phyloP scores from a whole-genome alignment of 2,888 invertebrate species.

The Kryphioiulus occultus region DNA sequence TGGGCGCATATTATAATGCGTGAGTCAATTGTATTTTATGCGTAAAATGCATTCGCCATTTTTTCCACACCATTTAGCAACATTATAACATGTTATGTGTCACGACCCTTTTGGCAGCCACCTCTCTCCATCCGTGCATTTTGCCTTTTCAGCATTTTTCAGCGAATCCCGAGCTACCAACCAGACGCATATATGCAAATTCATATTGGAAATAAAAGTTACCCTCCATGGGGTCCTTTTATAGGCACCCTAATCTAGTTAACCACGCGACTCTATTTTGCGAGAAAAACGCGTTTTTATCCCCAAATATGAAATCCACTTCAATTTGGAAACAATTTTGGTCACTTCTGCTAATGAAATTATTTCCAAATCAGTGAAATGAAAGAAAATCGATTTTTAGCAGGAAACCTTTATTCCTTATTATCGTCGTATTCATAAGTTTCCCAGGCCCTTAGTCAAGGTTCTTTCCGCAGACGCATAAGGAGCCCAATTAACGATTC shows the following conservation, averaged over 20 bases:
- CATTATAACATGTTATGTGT: conserved; percentile 36
- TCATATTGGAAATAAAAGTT: conserved; percentile 22
- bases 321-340: conserved; percentile 36
- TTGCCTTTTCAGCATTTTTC: not conserved
- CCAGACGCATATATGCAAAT: not conserved
- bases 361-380: conserved; percentile 39
- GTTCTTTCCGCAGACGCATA: not conserved
- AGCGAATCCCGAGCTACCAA: not conserved
- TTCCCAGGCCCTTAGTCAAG: not conserved
- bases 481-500: not conserved
- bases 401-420: conserved; percentile 1
- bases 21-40: conserved; percentile 39
- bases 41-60: conserved; percentile 39
- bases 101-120: conserved; percentile 4
- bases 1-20: conserved; percentile 10
- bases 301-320: conserved; percentile 39
- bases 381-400: conserved; percentile 21
- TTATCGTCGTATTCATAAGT: not conserved
- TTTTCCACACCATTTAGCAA: conserved; percentile 39
- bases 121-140: not conserved
- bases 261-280: not conserved
- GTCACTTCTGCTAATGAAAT: conserved; percentile 36
- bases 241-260: not conserved
- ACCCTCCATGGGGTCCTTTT: not conserved
- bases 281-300: not conserved